Percentiles rank a stretch among this genome's conserved stretches.
Conservation (phyloP, 2,797 vertebrate genomes). For the Channallabes apus region DNA sequence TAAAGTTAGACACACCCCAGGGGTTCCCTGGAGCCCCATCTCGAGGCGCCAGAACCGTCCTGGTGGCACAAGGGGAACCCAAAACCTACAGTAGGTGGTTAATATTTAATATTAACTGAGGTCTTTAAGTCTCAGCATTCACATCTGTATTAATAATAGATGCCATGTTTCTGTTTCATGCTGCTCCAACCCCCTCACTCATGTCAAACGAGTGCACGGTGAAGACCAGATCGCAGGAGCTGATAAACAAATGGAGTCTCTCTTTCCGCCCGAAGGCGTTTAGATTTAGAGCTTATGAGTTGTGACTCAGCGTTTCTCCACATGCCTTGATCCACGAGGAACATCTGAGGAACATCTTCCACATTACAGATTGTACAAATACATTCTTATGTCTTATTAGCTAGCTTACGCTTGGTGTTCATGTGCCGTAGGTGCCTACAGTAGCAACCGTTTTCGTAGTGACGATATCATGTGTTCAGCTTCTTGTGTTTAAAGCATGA, state of each 20-base stretch:
- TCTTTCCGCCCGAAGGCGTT: slow-evolving; percentile 62
- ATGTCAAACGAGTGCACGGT: slow-evolving; percentile 57
- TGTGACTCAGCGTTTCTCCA: background rate
- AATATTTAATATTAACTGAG: background rate
- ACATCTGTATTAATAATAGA: background rate
- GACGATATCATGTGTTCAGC: background rate
- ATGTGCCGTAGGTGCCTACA: background rate
- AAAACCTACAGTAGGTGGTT: too few species aligned
- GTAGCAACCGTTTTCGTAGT: background rate
- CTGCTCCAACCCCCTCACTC: background rate
- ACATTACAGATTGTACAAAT: background rate
- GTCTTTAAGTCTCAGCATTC: background rate
- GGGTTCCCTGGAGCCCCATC: too few species aligned
- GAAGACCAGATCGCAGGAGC: slow-evolving; percentile 66
- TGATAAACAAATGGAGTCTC: slow-evolving; percentile 71
- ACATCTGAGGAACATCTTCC: background rate
- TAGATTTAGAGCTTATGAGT: slow-evolving; percentile 37
- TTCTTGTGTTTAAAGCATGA: background rate
- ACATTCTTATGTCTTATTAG: background rate
- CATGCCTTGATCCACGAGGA: background rate
- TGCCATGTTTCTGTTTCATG: background rate
- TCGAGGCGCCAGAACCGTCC: too few species aligned
- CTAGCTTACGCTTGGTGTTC: background rate
- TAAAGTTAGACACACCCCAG: too few species aligned
- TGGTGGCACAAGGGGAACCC: too few species aligned